Evolutionary conservation across 2,888 invertebrate species (phyloP).

Genomic region (Bombyx huttoni): DNA sequence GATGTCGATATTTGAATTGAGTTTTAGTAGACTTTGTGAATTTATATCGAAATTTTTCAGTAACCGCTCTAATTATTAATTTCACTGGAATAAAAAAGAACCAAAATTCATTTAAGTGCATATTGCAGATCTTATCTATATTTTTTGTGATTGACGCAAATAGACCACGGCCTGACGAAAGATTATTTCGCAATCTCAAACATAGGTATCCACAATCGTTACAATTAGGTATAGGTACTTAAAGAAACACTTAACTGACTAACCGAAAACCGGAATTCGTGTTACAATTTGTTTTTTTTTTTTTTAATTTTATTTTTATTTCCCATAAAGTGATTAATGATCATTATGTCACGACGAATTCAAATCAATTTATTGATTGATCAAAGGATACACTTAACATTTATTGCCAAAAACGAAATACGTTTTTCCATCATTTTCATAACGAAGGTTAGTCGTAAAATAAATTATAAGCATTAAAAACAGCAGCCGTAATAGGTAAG

Average conservation of each 20-base stretch:
- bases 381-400: not conserved
- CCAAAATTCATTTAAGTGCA: not conserved
- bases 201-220: not conserved
- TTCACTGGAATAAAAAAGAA: not conserved
- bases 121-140: not conserved
- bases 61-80: not conserved
- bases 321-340: not conserved
- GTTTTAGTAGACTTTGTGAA: constrained; percentile 9
- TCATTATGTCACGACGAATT: not conserved
- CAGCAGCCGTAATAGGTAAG: constrained; percentile 15
- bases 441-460: not conserved
- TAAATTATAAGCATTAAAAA: not conserved
- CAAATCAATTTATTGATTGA: not conserved
- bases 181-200: not conserved
- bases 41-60: constrained; percentile 7
- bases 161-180: not conserved
- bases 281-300: not conserved
- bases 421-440: not conserved
- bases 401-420: not conserved
- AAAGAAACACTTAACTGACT: not conserved
- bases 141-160: constrained; percentile 1
- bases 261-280: not conserved
- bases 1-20: constrained; percentile 3
- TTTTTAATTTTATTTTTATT: not conserved
- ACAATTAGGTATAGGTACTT: not conserved